Percentiles rank a stretch among this genome's conserved stretches.
phyloP scores from a whole-genome alignment of 2,888 invertebrate species.

The Sympetrum striolatum region DNA sequence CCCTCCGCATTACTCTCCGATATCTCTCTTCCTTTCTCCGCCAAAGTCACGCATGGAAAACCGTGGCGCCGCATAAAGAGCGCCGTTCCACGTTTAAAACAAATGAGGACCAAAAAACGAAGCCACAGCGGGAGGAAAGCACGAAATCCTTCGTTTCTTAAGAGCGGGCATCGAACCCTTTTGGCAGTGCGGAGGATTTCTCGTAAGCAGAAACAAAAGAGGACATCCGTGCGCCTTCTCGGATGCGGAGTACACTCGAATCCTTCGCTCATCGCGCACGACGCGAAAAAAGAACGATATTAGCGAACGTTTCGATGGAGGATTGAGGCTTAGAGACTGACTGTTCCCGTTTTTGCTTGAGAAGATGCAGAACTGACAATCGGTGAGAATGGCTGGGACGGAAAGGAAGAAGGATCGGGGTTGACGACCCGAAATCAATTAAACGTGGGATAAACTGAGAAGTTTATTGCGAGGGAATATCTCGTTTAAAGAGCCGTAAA shows the following conservation, averaged over 20 bases:
- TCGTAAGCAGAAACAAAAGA: too few relatives aligned
- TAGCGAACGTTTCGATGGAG: neutral
- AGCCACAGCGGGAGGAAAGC: neutral
- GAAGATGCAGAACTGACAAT: neutral
- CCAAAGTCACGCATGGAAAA: neutral
- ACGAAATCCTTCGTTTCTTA: neutral
- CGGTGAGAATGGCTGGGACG: neutral
- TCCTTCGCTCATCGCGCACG: neutral
- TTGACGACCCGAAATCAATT: neutral
- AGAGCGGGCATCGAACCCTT: neutral
- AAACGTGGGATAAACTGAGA: neutral
- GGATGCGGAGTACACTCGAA: too few relatives aligned
- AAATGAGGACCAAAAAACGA: neutral
- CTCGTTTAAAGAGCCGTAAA: neutral
- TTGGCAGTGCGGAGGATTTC: neutral
- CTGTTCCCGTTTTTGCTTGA: neutral
- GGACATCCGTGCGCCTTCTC: too few relatives aligned
- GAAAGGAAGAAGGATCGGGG: neutral
- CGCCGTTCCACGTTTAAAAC: neutral
- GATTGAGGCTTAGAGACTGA: neutral
- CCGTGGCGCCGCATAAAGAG: neutral
- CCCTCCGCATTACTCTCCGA: neutral
- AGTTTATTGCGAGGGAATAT: neutral
- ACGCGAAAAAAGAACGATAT: neutral
- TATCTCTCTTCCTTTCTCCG: neutral